Percentiles rank a stretch among this genome's conserved stretches.
phyloP scores from a whole-genome alignment of 2,888 invertebrate genomes.

The Phragmatobia fuliginosa region DNA sequence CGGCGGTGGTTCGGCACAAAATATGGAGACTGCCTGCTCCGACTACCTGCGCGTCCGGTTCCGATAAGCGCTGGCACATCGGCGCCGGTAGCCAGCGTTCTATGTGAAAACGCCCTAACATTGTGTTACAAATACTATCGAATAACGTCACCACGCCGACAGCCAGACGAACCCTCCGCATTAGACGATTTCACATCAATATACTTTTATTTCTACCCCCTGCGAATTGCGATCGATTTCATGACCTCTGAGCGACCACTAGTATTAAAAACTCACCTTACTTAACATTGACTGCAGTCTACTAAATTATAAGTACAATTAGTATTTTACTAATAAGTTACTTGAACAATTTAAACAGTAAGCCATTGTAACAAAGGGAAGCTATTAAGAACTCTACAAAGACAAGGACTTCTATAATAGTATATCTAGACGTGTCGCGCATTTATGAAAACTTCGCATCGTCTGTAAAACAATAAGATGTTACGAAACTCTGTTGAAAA shows the following conservation, averaged over 20 bases:
- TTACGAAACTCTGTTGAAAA: neutral
- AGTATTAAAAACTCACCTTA: neutral
- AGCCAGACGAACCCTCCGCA: too few relatives aligned
- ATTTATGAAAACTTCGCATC: constrained; percentile 1
- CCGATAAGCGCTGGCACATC: too few relatives aligned
- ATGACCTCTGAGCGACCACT: neutral
- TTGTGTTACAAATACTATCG: too few relatives aligned
- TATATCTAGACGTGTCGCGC: neutral
- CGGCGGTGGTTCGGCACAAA: too few relatives aligned
- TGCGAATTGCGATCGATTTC: neutral
- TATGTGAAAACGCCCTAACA: too few relatives aligned
- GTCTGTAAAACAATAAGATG: neutral
- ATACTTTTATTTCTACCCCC: neutral
- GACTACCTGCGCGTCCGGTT: too few relatives aligned
- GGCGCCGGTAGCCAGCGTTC: too few relatives aligned
- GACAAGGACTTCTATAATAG: neutral
- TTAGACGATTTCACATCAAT: too few relatives aligned
- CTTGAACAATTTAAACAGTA: neutral
- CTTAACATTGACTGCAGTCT: neutral
- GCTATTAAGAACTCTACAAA: neutral
- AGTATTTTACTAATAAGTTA: neutral
- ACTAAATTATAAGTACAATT: neutral
- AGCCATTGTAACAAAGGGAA: neutral
- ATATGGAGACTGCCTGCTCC: too few relatives aligned
- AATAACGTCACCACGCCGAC: too few relatives aligned